Base-by-base conservation (phyloP, 2,113 vertebrate genomes). In the Notarius lentiginosus region DNA sequence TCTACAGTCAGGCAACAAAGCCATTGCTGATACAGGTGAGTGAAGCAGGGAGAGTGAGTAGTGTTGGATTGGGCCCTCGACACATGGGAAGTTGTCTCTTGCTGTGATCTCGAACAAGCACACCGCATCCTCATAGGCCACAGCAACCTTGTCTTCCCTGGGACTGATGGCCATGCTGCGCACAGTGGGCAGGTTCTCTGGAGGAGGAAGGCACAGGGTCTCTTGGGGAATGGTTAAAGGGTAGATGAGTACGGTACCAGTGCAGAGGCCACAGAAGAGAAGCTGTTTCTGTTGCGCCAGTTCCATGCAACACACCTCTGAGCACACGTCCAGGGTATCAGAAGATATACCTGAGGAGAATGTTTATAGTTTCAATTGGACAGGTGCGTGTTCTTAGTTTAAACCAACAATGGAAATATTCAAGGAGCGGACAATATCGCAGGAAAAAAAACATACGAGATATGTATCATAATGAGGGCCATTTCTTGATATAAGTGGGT, bases 191-290 rank as follows among this genome's bases (percentile, higher is more conserved):
- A 90, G 92, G 85, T 91, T 91, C 90, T 97, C 94, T 0, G 96
- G 95, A 0, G 95, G 96, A 2, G 96, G 96, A 65, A 96, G 94
- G 87, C 94, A 94, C 11, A 95, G 84, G 0, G 92, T 95, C 0
- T 97, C 95, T 75, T 94, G 94, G 47, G 91, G 91, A 56, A 94
- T 91, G 0, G 89, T 90, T 65, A 97, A 72, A 0, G 96, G 96
- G 88, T 96, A 96, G 89, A 94, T 95, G 27, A 97, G 94, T 41
- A 96, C 91, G 0, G 95, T 94, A 24, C 97, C 96, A 0, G 95
- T 95, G 1, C 49, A 70, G 10, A 97, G 87, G 0, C 96, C 96
- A 0, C 92, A 94, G 51, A 96, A 91, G 6, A 98, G 94, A 22
- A 97, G 91, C 15, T 93, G 90, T 15, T 90, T 95, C 65, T 90